phyloP scores from a whole-genome alignment of 1,140 invertebrate species.

The Leptinotarsa texana region DNA sequence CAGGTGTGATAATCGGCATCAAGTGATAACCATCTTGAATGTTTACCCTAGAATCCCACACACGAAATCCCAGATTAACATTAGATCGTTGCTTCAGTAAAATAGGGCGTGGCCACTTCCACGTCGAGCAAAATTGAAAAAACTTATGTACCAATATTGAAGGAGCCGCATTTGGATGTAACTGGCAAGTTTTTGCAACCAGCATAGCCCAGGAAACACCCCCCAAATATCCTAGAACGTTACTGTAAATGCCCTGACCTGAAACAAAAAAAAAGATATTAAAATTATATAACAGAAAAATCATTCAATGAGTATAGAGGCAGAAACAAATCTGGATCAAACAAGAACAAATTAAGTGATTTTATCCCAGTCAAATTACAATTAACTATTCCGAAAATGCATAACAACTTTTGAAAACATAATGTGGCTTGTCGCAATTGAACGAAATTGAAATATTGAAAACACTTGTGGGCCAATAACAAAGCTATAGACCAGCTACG shows the following conservation, averaged over 20 bases:
- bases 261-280: constrained; percentile 43
- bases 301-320: no score
- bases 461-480: no score
- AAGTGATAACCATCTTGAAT: constrained; percentile 90
- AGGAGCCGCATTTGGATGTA: constrained; percentile 96
- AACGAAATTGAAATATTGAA: no score
- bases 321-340: no score
- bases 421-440: no score
- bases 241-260: constrained; percentile 97
- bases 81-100: constrained; percentile 89
- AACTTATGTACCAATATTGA: constrained; percentile 97
- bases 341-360: no score
- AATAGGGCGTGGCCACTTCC: constrained; percentile 98
- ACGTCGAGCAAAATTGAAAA: constrained; percentile 95
- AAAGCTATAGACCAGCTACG: no score
- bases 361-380: no score
- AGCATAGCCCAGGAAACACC: constrained; percentile 99
- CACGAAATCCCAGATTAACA: constrained; percentile 85
- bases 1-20: constrained; percentile 99
- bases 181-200: constrained; percentile 95
- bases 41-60: constrained; percentile 95
- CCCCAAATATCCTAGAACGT: constrained; percentile 95
- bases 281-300: neutral
- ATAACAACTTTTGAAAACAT: no score
- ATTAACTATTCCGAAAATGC: no score